Evolutionary conservation across 1,140 invertebrate species (phyloP).

Genomic region (Drosophila dunni): DNA sequence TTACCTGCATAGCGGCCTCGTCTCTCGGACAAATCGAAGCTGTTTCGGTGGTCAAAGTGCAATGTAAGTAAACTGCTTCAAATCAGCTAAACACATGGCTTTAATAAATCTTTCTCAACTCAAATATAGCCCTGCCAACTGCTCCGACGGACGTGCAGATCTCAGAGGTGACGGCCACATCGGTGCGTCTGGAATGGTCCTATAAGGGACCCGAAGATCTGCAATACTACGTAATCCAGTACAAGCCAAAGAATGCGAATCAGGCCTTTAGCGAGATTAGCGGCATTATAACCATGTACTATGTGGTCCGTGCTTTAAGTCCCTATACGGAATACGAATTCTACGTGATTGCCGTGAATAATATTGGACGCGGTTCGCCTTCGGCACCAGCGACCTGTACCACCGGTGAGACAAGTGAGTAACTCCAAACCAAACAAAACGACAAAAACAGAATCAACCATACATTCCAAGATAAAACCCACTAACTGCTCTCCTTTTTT

Average conservation of each 20-base stretch:
- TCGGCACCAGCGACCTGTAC: conserved; percentile 94
- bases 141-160: conserved; percentile 94
- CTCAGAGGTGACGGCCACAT: conserved; percentile 96
- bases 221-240: conserved; percentile 97
- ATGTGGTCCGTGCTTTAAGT: conserved; percentile 94
- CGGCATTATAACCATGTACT: conserved; percentile 96
- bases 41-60: conserved; percentile 95
- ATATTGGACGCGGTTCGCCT: conserved; percentile 94
- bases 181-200: conserved; percentile 95
- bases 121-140: conserved; percentile 89
- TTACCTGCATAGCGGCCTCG: conserved; percentile 98
- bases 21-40: conserved; percentile 96
- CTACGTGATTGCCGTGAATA: conserved; percentile 97
- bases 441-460: neutral
- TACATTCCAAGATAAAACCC: conserved; percentile 6
- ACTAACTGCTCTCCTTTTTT: conserved; percentile 22
- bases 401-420: conserved; percentile 98
- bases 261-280: conserved; percentile 94
- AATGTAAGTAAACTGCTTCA: conserved; percentile 89
- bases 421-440: conserved; percentile 7
- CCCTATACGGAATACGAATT: conserved; percentile 99
- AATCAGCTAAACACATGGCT: neutral
- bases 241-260: conserved; percentile 95
- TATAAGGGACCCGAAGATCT: conserved; percentile 94
- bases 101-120: neutral